Percentiles rank a stretch among this genome's conserved stretches.
These are phyloP conservation scores for Rotaria macrura DNA, from an alignment of 2,888 invertebrate species.

Conservation along the genomic window DNA sequence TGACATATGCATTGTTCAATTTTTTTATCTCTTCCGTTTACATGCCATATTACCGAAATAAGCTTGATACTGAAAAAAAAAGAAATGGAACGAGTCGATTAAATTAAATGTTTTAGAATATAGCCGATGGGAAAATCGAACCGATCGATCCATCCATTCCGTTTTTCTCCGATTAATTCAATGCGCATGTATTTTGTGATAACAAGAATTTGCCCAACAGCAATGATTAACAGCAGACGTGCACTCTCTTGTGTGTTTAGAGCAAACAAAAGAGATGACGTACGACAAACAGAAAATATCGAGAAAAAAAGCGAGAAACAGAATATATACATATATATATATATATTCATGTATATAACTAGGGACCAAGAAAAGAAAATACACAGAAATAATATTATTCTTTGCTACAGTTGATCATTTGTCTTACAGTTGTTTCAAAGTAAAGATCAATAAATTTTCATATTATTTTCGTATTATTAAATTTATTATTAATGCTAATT, in stretches of 20 bases:
- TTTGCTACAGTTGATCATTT: not conserved
- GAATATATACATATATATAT: not conserved
- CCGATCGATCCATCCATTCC: not conserved
- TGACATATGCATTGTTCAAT: not conserved
- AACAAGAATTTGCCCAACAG: not conserved
- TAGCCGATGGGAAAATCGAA: not conserved
- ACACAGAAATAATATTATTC: not conserved
- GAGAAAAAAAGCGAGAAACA: not conserved
- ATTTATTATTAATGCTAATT: not conserved
- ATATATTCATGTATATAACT: too few species aligned
- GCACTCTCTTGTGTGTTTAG: conserved; percentile 6
- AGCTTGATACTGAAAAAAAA: not conserved
- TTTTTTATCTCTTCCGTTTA: not conserved
- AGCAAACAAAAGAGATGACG: not conserved
- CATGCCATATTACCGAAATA: not conserved
- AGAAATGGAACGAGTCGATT: not conserved
- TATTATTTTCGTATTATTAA: not conserved
- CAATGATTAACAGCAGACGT: not conserved
- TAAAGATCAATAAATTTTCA: not conserved
- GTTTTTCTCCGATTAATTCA: not conserved
- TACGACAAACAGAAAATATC: not conserved
- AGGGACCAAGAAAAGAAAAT: not conserved
- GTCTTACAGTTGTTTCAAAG: not conserved
- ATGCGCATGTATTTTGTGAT: not conserved
- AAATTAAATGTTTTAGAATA: not conserved